Evolutionary conservation across 2,888 invertebrate genomes (phyloP), one percentile per base, ranked within the genome.

Genomic region (Euzophera pinguis): DNA sequence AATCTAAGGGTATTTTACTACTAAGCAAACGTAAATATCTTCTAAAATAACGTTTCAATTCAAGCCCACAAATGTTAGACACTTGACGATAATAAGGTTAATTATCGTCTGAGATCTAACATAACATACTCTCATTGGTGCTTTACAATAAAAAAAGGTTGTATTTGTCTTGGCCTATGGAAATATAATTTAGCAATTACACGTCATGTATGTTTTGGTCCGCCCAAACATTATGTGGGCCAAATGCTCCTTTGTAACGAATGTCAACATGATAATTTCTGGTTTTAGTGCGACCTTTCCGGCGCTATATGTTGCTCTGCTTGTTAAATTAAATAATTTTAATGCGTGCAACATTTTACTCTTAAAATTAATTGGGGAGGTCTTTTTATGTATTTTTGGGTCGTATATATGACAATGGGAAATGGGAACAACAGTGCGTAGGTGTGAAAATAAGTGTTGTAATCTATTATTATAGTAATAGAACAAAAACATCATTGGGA

Each of bases 181-280:
- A 51, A 32, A 29, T 39, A 50, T 39, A 39, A 50, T 34, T 32
- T 29, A 32, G 16, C 39, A 41, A 3, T 22, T 22, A 22, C 22
- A 22, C 22, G 5, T 32, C 38, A 16, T 39, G 49, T 29, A 32
- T 50, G 29, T 39, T 39, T 39, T 51, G 43, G 51, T 51, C 42
- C 43, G 22, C 16, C 43, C 51, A 51, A 51, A 51, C 51, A 51
- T 42, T 51, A 43, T 43, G 51, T 51, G 51, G 42, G 22, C 42
- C 50, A 43, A 52, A 52, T 53, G 53, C 53, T 57, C 50, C 32
- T 47, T 53, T 47, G 50, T 52, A 50, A 57, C 49, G 39, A 50
- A 55, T 52, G 52, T 55, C 55, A 52, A 55, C 43, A 41, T 53
- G 52, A 58, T 55, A 52, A 58, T 45, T 41, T 53, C 47, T 43